A percentile compares a stretch with the other conserved stretches of the same genome.
These are phyloP conservation scores for Boleophthalmus pectinirostris DNA, from an alignment of 2,113 vertebrate species.

Conservation along the genomic window DNA sequence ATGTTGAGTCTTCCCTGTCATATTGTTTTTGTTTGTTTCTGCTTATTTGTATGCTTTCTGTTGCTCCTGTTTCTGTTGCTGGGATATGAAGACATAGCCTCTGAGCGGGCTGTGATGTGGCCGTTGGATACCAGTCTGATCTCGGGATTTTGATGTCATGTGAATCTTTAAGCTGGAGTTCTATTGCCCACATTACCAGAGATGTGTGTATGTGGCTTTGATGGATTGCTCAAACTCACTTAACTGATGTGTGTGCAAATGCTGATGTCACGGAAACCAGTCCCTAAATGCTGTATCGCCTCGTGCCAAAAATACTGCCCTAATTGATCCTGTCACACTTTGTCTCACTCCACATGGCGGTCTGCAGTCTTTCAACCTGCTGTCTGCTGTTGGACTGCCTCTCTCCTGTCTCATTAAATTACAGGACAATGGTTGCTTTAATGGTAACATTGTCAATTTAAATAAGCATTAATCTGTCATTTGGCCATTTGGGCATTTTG, in stretches of 20 bases:
- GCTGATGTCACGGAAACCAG: slow-evolving; percentile 72
- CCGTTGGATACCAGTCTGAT: slow-evolving; percentile 26
- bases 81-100: neutral
- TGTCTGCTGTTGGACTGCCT: slow-evolving; percentile 45
- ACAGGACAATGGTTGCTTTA: slow-evolving; percentile 59
- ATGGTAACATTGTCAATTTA: slow-evolving; percentile 64
- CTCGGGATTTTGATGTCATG: slow-evolving; percentile 55
- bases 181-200: slow-evolving; percentile 42
- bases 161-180: slow-evolving; percentile 50
- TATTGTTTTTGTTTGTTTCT: neutral
- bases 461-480: slow-evolving; percentile 61
- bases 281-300: slow-evolving; percentile 52
- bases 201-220: slow-evolving; percentile 45
- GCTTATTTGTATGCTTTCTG: neutral
- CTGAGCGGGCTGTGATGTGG: neutral
- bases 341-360: slow-evolving; percentile 33
- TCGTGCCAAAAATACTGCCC: slow-evolving; percentile 64
- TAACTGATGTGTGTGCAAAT: slow-evolving; percentile 63
- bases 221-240: slow-evolving; percentile 57
- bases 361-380: slow-evolving; percentile 43
- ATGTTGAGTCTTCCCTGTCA: neutral
- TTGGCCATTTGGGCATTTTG: slow-evolving; percentile 54
- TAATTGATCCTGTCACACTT: slow-evolving; percentile 67
- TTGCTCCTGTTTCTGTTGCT: neutral
- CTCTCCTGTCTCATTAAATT: slow-evolving; percentile 62